phyloP scores from a whole-genome alignment of 2,888 invertebrate species.

The Acleris laterana region DNA sequence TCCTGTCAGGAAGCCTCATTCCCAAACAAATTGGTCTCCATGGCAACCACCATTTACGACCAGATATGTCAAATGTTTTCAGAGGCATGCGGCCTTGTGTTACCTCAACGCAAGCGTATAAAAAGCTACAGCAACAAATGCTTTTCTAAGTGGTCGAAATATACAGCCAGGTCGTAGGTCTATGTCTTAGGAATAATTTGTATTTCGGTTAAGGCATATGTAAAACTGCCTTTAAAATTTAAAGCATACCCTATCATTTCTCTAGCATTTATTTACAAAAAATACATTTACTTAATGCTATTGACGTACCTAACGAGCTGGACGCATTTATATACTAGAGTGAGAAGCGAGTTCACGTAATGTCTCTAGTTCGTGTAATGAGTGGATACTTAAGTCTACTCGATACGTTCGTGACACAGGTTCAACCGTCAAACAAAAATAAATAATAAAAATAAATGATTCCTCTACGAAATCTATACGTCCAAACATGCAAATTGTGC shows the following conservation, averaged over 20 bases:
- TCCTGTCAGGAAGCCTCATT: no score
- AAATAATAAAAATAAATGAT: slow-evolving; percentile 34
- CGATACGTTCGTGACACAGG: slow-evolving; percentile 14
- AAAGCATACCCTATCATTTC: slow-evolving; percentile 44
- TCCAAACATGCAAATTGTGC: slow-evolving; percentile 28
- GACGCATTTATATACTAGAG: slow-evolving; percentile 2
- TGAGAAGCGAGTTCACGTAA: neutral
- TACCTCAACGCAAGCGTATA: slow-evolving; percentile 9
- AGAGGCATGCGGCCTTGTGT: slow-evolving; percentile 1
- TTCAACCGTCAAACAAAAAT: slow-evolving; percentile 30
- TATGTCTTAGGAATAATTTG: slow-evolving; percentile 36
- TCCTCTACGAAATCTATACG: slow-evolving; percentile 26
- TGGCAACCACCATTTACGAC: no score
- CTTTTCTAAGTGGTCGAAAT: slow-evolving; percentile 4
- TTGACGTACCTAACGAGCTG: slow-evolving; percentile 34
- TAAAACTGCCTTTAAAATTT: slow-evolving; percentile 40
- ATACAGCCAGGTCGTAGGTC: slow-evolving; percentile 21
- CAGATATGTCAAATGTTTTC: no score
- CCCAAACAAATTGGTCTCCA: no score
- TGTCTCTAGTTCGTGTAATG: slow-evolving; percentile 3
- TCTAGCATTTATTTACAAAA: slow-evolving; percentile 44
- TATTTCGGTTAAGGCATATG: slow-evolving; percentile 25
- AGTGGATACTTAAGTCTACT: slow-evolving; percentile 21
- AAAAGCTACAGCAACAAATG: slow-evolving; percentile 27
- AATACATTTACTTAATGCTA: slow-evolving; percentile 35